Base-by-base conservation (phyloP, 2,113 vertebrate genomes). In the Picathartes gymnocephalus region DNA sequence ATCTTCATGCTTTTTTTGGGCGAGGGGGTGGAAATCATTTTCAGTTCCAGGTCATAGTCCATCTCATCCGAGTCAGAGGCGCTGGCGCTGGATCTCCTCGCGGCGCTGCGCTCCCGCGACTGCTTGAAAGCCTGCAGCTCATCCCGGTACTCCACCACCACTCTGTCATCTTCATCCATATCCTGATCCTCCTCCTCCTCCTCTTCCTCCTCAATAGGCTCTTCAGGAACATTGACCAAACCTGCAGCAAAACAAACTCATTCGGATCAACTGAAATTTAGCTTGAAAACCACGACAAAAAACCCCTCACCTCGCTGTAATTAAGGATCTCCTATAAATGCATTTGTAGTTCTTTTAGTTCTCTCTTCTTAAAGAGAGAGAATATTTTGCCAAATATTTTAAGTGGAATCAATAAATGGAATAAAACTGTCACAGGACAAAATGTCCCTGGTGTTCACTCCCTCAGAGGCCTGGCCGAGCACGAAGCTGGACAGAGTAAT, bases 1-100 rank as follows among this genome's bases (percentile, higher is more conserved):
- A 99, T 99, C 97, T 99, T 99, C 98, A 99, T 99, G 98, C 98
- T 99, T 92, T 99, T 99, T 95, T 99, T 99, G 35, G 99, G 99
- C 6, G 99, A 99, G 5, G 99, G 99, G 1, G 99, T 99, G 13
- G 99, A 99, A 78, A 99, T 99, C 99, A 99, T 99, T 97, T 99
- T 99, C 90, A 99, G 97, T 93, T 99, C 99, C 30, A 99, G 98
- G 89, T 99, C 99, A 48, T 99, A 99, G 97, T 99, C 99, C 99
- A 99, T 99, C 92, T 99, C 99, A 25, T 99, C 99, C 0, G 99
- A 99, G 96, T 99, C 99, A 0, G 99, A 99, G 47, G 98, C 98
- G 8, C 98, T 98, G 14, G 97, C 98, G 20, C 97, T 98, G 11
- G 97, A 98, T 9, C 96, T 92, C 10, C 97, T 17, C 0, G 82